Evolutionary conservation across 2,888 invertebrate species (phyloP), one percentile per base, ranked within the genome.

Genomic region (Xestoiulus laeticollis): DNA sequence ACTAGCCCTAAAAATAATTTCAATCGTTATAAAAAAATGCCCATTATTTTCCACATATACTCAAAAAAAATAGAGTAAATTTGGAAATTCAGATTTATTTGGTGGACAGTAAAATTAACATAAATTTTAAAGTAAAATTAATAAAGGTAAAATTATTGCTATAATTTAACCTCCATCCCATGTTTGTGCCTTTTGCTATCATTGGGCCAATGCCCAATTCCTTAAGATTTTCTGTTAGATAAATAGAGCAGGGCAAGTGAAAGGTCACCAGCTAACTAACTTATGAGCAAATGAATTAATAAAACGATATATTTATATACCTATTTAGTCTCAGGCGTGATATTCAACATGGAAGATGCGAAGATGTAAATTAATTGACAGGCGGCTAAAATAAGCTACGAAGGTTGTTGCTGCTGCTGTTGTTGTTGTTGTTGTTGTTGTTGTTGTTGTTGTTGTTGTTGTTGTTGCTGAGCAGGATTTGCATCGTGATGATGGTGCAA

Each of bases 401-500:
- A 78, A 78, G 78, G 78, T 78, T 68, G 53, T n/a, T 53, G 48
- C 6, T 38, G 33, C 6, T 38, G 33, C 33, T 38, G 33, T 38
- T 38, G 33, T 38, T 38, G 33, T 12, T 48, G 48, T 16, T 48
- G 68, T 12, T 68, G 68, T 26, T 78, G 78, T 26, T 68, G 68
- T 26, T 68, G 68, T n/a, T 68, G 68, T 26, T 68, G 68, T 26
- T 26, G 26, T 26, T 68, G 68, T 26, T 68, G 68, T 12, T 84
- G 84, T 10, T 84, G 33, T 16, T 84, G 84, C 33, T 85, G 85
- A 85, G 26, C 44, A 22, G 38, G 44, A 85, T 85, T 85, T 85
- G 26, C 78, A 78, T 78, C 78, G 30, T 78, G 78, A 30, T 78
- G 78, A 78, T 78, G 78, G 44, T 85, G 85, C 22, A 44, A 38